Conservation (phyloP, 2,797 vertebrate genomes). For the Prionace glauca region DNA sequence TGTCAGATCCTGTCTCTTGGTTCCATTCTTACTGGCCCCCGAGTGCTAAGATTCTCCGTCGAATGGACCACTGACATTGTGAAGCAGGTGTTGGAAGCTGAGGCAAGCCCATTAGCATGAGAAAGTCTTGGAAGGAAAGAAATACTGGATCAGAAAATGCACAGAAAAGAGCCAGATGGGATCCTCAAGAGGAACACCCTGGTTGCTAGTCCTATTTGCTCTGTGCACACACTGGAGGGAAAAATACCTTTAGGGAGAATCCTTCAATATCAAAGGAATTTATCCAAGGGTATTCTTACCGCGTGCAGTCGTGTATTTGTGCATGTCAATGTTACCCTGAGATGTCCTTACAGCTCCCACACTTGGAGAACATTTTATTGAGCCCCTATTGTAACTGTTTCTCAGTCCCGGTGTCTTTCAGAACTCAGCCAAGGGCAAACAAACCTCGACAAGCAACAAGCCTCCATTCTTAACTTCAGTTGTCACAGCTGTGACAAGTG, state of each 20-base stretch:
- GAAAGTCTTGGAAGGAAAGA: constrained; percentile 70
- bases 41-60: background rate
- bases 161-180: constrained; percentile 50
- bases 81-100: constrained; percentile 43
- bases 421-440: constrained; percentile 88
- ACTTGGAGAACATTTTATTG: constrained; percentile 61
- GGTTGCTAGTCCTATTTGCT: constrained; percentile 40
- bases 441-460: constrained; percentile 66
- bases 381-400: constrained; percentile 65
- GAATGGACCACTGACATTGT: background rate
- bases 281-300: constrained; percentile 66
- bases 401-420: constrained; percentile 69
- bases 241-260: constrained; percentile 49
- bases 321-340: constrained; percentile 50
- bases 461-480: constrained; percentile 66
- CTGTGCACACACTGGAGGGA: constrained; percentile 46
- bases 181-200: constrained; percentile 54
- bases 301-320: constrained; percentile 61
- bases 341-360: constrained; percentile 57
- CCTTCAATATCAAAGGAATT: constrained; percentile 61
- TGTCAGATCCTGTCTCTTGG: background rate
- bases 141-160: constrained; percentile 52
- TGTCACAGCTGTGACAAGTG: constrained; percentile 78
- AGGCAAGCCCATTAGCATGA: constrained; percentile 34
- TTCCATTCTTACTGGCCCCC: background rate